phyloP scores from a whole-genome alignment of 2,888 invertebrate genomes.

The Zaprionus obscuricornis region DNA sequence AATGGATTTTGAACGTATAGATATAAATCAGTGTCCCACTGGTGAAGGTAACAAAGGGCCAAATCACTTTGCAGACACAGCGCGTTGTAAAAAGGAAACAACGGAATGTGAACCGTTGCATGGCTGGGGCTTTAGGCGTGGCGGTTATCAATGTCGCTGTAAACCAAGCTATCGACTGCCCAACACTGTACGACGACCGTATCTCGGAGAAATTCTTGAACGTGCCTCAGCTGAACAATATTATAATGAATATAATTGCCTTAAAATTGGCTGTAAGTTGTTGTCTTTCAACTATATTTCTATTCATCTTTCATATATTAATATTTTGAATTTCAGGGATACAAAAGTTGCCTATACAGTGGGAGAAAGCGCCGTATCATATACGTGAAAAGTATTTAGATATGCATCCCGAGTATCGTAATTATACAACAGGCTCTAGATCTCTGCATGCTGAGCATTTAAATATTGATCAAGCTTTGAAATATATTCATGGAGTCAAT shows the following conservation, averaged over 20 bases:
- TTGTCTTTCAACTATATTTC: not conserved
- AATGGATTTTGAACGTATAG: conserved; percentile 97
- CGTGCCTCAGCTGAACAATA: conserved; percentile 96
- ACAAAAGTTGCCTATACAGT: conserved; percentile 92
- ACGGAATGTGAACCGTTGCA: conserved; percentile 98
- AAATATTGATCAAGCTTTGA: conserved; percentile 91
- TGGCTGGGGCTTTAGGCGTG: conserved; percentile 97
- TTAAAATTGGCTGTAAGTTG: conserved; percentile 94
- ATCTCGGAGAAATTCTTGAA: conserved; percentile 96
- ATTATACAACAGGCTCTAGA: conserved; percentile 87
- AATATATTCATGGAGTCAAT: conserved; percentile 90
- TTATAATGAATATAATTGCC: conserved; percentile 95
- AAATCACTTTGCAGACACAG: conserved; percentile 94
- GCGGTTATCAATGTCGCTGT: conserved; percentile 97
- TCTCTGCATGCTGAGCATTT: conserved; percentile 87
- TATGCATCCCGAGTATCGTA: conserved; percentile 89
- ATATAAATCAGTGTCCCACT: conserved; percentile 97
- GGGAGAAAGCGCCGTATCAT: conserved; percentile 89
- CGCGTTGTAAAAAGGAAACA: conserved; percentile 94
- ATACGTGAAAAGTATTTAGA: conserved; percentile 90
- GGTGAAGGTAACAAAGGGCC: conserved; percentile 94
- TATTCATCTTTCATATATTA: not conserved
- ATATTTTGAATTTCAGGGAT: conserved; percentile 86
- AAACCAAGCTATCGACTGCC: conserved; percentile 94
- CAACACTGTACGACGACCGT: conserved; percentile 93